A percentile compares a stretch with the other conserved stretches of the same genome.
These are phyloP conservation scores for Selene dorsalis DNA, from an alignment of 2,797 vertebrate genomes.

Conservation along the genomic window DNA sequence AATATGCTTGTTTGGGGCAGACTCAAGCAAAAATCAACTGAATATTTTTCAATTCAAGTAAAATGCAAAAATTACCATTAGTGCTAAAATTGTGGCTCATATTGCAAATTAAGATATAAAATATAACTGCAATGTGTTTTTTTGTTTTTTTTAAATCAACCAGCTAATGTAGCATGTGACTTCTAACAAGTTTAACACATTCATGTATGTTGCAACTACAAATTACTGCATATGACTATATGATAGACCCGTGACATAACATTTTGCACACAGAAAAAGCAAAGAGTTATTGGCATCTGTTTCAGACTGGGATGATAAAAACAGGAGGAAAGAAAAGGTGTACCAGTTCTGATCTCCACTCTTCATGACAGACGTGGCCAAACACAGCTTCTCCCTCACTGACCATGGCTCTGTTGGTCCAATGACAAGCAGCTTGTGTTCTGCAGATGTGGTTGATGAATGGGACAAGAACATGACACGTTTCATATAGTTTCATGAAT, in stretches of 20 bases:
- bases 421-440: constrained; percentile 93
- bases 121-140: too few relatives aligned
- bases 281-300: not conserved
- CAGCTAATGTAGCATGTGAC: not conserved
- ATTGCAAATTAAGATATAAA: too few relatives aligned
- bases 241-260: not conserved
- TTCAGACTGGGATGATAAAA: not conserved
- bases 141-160: too few relatives aligned
- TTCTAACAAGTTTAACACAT: not conserved
- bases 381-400: constrained; percentile 94
- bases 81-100: too few relatives aligned
- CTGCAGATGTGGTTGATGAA: constrained; percentile 75
- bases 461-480: constrained; percentile 3
- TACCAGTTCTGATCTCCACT: constrained; percentile 99
- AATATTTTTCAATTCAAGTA: too few relatives aligned
- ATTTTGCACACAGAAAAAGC: not conserved
- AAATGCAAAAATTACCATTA: too few relatives aligned
- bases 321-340: constrained; percentile 27
- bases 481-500: not conserved
- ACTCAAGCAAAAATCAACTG: too few relatives aligned
- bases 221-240: not conserved
- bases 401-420: constrained; percentile 97
- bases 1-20: too few relatives aligned
- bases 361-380: constrained; percentile 98
- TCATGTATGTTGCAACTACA: too few relatives aligned